Percentiles rank a stretch among this genome's conserved stretches.
Evolutionary conservation across 2,797 vertebrate species (phyloP).

Genomic region (Argya squamiceps): DNA sequence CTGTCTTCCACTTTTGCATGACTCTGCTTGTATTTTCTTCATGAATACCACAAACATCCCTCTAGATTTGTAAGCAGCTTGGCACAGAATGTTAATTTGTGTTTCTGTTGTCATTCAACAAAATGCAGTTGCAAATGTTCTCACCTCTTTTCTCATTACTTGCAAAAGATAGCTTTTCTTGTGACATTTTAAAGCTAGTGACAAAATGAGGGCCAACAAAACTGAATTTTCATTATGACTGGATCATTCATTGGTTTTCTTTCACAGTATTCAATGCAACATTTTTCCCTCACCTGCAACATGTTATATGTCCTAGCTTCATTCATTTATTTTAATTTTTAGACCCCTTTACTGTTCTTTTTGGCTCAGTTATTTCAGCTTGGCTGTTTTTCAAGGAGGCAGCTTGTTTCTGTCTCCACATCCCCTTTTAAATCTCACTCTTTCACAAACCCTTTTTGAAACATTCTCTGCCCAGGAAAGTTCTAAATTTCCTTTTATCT

Average conservation of each 20-base stretch:
- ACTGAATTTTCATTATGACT: not conserved
- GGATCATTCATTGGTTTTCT: not conserved
- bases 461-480: not conserved
- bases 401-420: not conserved
- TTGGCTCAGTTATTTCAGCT: not conserved
- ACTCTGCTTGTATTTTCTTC: not conserved
- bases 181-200: not conserved
- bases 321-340: not conserved
- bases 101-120: not conserved
- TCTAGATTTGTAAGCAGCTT: not conserved
- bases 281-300: not conserved
- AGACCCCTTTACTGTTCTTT: not conserved
- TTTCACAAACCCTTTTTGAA: not conserved
- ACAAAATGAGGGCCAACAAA: not conserved
- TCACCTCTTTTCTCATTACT: constrained; percentile 8
- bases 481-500: not conserved
- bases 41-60: not conserved
- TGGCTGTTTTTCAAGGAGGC: not conserved
- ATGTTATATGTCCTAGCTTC: not conserved
- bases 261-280: not conserved
- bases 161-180: not conserved
- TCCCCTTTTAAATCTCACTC: not conserved
- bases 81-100: not conserved
- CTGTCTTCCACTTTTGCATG: not conserved
- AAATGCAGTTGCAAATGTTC: not conserved